Evolutionary conservation across 2,113 vertebrate species (phyloP).

Genomic region (Lanius ludovicianus): DNA sequence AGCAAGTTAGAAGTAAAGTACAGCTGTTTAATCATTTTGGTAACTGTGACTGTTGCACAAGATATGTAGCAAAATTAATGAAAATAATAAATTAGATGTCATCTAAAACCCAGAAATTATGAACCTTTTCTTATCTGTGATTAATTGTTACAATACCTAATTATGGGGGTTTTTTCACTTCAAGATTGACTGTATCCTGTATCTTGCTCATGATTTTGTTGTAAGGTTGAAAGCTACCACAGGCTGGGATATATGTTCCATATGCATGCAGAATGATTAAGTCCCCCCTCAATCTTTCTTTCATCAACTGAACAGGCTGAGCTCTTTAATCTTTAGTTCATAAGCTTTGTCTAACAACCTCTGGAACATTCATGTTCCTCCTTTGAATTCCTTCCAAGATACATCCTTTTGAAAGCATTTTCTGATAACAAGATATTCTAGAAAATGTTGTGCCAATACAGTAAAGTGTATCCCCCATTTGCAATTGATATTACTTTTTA

Average conservation of each 20-base stretch:
- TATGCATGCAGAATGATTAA: not conserved
- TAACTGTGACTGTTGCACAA: not conserved
- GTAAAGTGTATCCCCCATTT: not conserved
- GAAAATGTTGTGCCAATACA: not conserved
- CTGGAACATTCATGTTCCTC: not conserved
- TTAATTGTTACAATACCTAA: not conserved
- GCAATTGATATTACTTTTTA: not conserved
- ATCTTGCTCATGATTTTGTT: not conserved
- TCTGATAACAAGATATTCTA: not conserved
- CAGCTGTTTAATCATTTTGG: not conserved
- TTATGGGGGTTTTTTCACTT: not conserved
- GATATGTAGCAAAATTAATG: not conserved
- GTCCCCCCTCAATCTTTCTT: not conserved
- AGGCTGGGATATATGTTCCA: not conserved
- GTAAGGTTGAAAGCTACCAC: not conserved
- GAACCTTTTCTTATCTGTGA: not conserved
- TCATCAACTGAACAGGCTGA: not conserved
- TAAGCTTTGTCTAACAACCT: not conserved
- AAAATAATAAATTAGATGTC: not conserved
- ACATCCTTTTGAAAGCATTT: not conserved
- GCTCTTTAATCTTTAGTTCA: constrained; percentile 1
- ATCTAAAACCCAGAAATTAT: not conserved
- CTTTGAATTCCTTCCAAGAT: not conserved
- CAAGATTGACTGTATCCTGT: not conserved
- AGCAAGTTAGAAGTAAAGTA: not conserved